These are phyloP conservation scores for Antidorcas marsupialis DNA, from an alignment of 2,113 vertebrate species.

Conservation along the genomic window DNA sequence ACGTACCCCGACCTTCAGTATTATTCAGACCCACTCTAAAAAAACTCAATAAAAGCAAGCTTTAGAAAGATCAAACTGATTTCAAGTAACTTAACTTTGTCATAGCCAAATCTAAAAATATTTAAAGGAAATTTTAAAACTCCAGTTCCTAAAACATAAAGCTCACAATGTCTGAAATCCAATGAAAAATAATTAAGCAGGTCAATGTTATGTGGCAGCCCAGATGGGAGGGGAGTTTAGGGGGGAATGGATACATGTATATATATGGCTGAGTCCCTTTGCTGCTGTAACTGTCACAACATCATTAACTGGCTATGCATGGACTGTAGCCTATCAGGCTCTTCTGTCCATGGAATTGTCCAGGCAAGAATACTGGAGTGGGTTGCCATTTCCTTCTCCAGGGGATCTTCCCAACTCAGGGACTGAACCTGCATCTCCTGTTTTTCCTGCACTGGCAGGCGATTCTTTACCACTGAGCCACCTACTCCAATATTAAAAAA, in stretches of 20 bases:
- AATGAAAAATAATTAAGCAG: neutral
- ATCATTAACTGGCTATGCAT: neutral
- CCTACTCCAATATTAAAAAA: neutral
- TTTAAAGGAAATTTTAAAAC: neutral
- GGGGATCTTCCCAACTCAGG: neutral
- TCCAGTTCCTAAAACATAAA: neutral
- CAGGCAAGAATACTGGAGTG: neutral
- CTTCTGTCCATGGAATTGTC: neutral
- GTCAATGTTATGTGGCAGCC: neutral
- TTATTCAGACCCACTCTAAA: neutral
- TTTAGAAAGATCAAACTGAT: neutral
- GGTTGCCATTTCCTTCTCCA: neutral
- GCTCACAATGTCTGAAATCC: neutral
- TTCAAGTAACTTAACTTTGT: neutral
- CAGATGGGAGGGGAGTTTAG: neutral
- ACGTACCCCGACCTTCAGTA: neutral
- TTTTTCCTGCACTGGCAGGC: neutral
- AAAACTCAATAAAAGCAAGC: neutral
- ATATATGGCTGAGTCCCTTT: neutral
- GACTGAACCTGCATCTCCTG: neutral
- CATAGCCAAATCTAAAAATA: conserved; percentile 6
- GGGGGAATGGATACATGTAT: neutral
- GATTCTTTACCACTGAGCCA: neutral
- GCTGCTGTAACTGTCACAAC: neutral
- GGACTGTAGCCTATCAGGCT: neutral